Conservation (phyloP, 2,797 vertebrate genomes). For the Synaphobranchus kaupii region DNA sequence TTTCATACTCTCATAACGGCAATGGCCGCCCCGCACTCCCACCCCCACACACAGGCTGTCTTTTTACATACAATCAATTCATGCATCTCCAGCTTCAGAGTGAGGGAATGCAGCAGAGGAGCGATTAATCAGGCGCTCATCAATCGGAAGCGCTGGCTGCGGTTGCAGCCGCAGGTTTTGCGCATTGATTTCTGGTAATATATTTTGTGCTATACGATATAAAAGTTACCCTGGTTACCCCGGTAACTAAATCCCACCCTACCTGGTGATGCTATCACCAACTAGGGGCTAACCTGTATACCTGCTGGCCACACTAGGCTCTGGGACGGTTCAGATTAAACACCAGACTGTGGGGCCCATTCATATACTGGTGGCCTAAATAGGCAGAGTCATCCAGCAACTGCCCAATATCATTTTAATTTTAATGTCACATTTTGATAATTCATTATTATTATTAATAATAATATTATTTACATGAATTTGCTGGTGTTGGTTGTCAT, state of each 20-base stretch:
- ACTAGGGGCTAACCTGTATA: neutral
- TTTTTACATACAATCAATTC: slow-evolving; percentile 13
- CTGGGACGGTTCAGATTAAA: neutral
- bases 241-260: neutral
- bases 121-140: neutral
- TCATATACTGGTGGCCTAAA: neutral
- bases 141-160: neutral
- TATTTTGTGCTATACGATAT: neutral
- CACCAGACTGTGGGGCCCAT: neutral
- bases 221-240: neutral
- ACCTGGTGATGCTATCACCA: neutral
- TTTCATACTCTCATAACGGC: neutral
- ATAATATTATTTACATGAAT: neutral
- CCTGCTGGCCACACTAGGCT: neutral
- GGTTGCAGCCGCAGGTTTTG: neutral
- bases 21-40: neutral
- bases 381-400: neutral
- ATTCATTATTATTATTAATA: too few relatives aligned
- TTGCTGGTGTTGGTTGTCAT: neutral
- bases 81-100: neutral
- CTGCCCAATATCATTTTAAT: neutral
- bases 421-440: neutral
- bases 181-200: neutral
- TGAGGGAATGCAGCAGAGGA: neutral
- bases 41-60: neutral